Conservation (phyloP, 2,888 invertebrate genomes). For the Machimus rusticus region DNA sequence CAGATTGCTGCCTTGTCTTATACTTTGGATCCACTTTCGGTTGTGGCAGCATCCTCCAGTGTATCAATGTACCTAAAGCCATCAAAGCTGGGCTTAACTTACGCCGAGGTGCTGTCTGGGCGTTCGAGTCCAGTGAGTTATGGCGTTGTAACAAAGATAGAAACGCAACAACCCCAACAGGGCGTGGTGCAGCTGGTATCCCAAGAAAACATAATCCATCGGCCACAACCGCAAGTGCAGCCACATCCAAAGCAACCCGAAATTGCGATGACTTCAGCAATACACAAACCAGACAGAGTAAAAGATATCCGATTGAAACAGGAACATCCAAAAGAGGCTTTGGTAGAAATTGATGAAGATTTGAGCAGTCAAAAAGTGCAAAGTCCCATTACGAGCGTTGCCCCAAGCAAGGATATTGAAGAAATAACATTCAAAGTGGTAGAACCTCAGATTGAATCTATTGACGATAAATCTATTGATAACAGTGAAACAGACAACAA, state of each 20-base stretch:
- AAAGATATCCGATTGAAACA: neutral
- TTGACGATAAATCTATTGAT: neutral
- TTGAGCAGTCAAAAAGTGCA: neutral
- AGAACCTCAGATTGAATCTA: neutral
- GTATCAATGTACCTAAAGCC: slow-evolving; percentile 64
- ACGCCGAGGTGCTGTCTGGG: slow-evolving; percentile 77
- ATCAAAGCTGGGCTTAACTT: slow-evolving; percentile 63
- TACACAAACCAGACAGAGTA: neutral
- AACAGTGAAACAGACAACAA: neutral
- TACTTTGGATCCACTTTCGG: slow-evolving; percentile 76
- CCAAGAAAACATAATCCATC: neutral
- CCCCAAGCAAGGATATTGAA: neutral
- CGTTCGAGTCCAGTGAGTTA: slow-evolving; percentile 61
- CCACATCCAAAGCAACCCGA: neutral
- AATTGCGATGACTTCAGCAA: neutral
- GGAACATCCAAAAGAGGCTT: neutral
- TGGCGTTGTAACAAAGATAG: slow-evolving; percentile 49
- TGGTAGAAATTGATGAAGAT: neutral
- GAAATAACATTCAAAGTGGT: neutral
- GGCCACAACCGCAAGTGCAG: neutral
- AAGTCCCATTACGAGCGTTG: neutral
- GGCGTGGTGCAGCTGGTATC: neutral
- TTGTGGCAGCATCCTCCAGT: slow-evolving; percentile 65
- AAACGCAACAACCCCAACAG: slow-evolving; percentile 48
- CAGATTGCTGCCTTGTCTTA: slow-evolving; percentile 75